Evolutionary conservation across 2,888 invertebrate species (phyloP).

Genomic region (Onchidella celtica): DNA sequence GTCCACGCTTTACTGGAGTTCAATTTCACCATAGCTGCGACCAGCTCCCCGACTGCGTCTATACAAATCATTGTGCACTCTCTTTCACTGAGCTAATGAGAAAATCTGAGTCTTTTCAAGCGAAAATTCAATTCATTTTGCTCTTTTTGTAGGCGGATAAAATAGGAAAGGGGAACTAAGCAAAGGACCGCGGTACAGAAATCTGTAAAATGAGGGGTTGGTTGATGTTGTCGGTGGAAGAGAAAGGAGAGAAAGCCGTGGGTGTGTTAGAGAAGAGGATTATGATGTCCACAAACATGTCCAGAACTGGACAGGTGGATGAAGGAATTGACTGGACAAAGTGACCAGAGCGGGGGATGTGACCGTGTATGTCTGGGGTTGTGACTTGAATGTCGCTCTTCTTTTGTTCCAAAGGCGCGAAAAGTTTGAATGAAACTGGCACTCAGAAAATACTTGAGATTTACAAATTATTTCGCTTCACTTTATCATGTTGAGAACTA

Average conservation of each 20-base stretch:
- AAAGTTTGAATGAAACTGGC: too few relatives aligned
- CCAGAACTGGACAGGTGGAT: neutral
- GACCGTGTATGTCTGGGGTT: neutral
- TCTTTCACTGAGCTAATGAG: constrained; percentile 31
- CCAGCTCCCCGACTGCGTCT: neutral
- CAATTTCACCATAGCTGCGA: neutral
- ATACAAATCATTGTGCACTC: neutral
- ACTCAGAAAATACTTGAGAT: too few relatives aligned
- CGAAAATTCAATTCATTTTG: constrained; percentile 22
- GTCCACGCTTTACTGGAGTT: constrained; percentile 14
- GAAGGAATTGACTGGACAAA: neutral
- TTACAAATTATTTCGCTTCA: too few relatives aligned
- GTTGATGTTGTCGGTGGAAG: neutral
- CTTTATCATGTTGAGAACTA: too few relatives aligned
- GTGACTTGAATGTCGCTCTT: neutral
- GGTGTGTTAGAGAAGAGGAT: neutral
- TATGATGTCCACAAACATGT: constrained; percentile 18
- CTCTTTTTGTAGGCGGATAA: neutral
- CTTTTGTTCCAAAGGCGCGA: too few relatives aligned
- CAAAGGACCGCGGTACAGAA: neutral
- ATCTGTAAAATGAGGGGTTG: neutral
- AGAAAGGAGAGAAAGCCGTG: neutral
- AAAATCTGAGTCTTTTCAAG: constrained; percentile 21
- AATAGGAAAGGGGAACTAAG: neutral
- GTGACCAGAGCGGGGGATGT: neutral